A percentile compares a stretch with the other conserved stretches of the same genome.
phyloP scores from a whole-genome alignment of 1,140 invertebrate species.

The Carcinoscorpius rotundicauda region DNA sequence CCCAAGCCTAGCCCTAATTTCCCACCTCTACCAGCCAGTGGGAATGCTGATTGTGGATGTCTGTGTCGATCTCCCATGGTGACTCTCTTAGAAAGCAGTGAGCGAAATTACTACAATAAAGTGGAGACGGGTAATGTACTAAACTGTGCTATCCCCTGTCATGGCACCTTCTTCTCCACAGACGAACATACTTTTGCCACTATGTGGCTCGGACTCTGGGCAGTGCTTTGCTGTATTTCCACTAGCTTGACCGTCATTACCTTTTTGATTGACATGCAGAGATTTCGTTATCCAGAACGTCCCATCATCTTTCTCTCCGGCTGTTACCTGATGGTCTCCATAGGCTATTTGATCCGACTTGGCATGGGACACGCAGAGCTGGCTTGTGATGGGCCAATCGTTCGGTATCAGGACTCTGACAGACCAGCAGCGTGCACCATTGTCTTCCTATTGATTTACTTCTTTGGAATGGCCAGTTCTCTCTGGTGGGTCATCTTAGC shows the following conservation, averaged over 20 bases:
- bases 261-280: conserved; percentile 79
- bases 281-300: conserved; percentile 69
- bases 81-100: conserved; percentile 43
- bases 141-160: conserved; percentile 82
- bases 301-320: conserved; percentile 90
- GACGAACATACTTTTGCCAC: conserved; percentile 81
- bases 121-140: conserved; percentile 53
- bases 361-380: conserved; percentile 74
- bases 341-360: conserved; percentile 77
- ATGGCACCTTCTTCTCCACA: conserved; percentile 65
- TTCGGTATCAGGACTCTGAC: conserved; percentile 46
- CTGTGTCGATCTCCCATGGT: conserved; percentile 61
- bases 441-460: conserved; percentile 80
- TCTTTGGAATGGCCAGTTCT: conserved; percentile 86
- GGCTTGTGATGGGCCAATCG: conserved; percentile 62
- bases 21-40: background rate
- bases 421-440: conserved; percentile 60
- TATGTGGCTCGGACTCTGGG: conserved; percentile 46
- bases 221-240: conserved; percentile 39
- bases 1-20: background rate
- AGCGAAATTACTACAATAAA: conserved; percentile 45
- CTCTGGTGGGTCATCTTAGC: conserved; percentile 91
- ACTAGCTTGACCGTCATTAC: conserved; percentile 52
- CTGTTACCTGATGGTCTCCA: conserved; percentile 89
- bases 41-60: conserved; percentile 49